These are phyloP conservation scores for Siphlonurus alternatus DNA, from an alignment of 2,888 invertebrate species.

Conservation along the genomic window DNA sequence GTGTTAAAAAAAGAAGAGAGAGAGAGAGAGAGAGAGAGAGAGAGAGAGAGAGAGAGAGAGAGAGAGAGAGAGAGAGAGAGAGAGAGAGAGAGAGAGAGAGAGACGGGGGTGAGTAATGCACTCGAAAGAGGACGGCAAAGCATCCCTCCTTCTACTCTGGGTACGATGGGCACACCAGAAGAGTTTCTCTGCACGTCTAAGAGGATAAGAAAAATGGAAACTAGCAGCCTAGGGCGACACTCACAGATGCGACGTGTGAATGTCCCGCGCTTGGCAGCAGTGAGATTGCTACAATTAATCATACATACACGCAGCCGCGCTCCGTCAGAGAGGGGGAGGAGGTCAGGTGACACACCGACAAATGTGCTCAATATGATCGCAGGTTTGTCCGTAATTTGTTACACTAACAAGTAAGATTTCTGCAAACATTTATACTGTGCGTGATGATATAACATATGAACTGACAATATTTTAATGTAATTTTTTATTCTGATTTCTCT, in stretches of 20 bases:
- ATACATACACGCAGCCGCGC: too few species aligned
- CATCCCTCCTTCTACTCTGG: background rate
- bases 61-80: background rate
- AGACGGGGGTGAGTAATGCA: background rate
- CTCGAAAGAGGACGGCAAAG: background rate
- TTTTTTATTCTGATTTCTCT: too few species aligned
- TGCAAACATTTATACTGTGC: too few species aligned
- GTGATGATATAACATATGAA: too few species aligned
- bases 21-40: background rate
- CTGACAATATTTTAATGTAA: too few species aligned
- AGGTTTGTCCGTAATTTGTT: background rate
- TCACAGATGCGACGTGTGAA: background rate
- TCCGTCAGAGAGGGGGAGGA: background rate
- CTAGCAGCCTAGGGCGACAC: background rate
- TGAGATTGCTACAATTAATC: background rate
- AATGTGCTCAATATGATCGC: background rate
- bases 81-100: background rate
- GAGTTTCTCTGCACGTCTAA: background rate
- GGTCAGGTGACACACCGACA: background rate
- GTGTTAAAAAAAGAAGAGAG: background rate
- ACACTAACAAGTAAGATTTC: too few species aligned
- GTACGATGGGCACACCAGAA: background rate
- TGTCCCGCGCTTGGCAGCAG: background rate
- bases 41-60: background rate
- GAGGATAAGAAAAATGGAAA: background rate